These are phyloP conservation scores for Notarius lentiginosus DNA, from an alignment of 2,113 vertebrate species.

Conservation along the genomic window DNA sequence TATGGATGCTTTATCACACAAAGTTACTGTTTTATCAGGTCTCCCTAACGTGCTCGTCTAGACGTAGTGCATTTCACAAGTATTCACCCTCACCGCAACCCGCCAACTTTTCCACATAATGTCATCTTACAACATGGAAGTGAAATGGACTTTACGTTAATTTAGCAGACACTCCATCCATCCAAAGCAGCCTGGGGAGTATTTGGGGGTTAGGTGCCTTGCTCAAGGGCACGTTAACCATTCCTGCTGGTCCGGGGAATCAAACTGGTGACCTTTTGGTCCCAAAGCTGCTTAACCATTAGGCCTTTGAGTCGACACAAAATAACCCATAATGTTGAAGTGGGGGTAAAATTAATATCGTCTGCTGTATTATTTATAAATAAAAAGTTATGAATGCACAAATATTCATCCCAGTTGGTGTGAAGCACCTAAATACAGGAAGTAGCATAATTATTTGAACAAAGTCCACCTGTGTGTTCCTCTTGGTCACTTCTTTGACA, in stretches of 20 bases:
- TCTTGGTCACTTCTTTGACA: too few relatives aligned
- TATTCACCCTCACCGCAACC: background rate
- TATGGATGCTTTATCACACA: background rate
- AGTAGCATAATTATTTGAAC: too few relatives aligned
- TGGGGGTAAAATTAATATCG: background rate
- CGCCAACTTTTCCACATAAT: background rate
- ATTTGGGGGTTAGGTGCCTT: too few relatives aligned
- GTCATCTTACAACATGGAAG: background rate
- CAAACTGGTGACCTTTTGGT: too few relatives aligned
- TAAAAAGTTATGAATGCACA: background rate
- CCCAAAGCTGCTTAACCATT: too few relatives aligned
- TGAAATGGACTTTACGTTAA: background rate
- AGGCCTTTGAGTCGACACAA: background rate
- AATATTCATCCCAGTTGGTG: background rate
- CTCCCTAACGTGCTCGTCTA: background rate
- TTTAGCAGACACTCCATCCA: too few relatives aligned
- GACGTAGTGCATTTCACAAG: background rate
- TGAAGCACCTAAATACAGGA: background rate
- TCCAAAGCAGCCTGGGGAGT: too few relatives aligned
- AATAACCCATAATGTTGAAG: background rate
- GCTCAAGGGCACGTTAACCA: too few relatives aligned
- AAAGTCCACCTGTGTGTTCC: too few relatives aligned
- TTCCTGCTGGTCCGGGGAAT: too few relatives aligned
- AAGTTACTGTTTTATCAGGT: background rate
- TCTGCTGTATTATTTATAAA: background rate